Percentiles rank a stretch among this genome's conserved stretches.
These are phyloP conservation scores for Calypte anna DNA, from an alignment of 2,113 vertebrate species.

Conservation along the genomic window DNA sequence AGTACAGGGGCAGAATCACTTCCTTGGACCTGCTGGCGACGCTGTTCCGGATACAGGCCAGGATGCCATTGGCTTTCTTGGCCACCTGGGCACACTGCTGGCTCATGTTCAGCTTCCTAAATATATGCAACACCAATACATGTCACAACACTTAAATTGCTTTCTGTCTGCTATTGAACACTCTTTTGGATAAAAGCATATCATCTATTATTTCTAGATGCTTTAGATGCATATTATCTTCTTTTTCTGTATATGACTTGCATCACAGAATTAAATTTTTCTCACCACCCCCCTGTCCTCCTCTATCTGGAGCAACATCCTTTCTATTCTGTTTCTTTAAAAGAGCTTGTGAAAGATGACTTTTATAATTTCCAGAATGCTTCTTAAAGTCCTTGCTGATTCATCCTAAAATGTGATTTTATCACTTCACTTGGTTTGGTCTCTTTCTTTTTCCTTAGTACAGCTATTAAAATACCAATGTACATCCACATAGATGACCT, in stretches of 20 bases:
- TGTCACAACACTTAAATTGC: not conserved
- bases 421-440: not conserved
- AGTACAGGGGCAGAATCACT: no score
- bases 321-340: not conserved
- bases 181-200: not conserved
- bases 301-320: not conserved
- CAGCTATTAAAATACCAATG: not conserved
- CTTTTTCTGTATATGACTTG: not conserved
- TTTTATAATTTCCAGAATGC: not conserved
- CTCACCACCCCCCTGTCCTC: rapidly evolving
- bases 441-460: not conserved
- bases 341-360: not conserved
- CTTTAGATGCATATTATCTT: not conserved
- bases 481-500: not conserved
- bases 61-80: no score
- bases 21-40: no score
- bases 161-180: not conserved
- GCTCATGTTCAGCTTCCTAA: no score
- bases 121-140: rapidly evolving
- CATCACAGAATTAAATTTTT: not conserved
- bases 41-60: no score
- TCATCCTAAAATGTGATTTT: not conserved
- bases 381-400: not conserved
- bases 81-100: no score
- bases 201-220: not conserved